These are phyloP conservation scores for Nansenia antarctica DNA, from an alignment of 2,113 vertebrate genomes.

Conservation along the genomic window DNA sequence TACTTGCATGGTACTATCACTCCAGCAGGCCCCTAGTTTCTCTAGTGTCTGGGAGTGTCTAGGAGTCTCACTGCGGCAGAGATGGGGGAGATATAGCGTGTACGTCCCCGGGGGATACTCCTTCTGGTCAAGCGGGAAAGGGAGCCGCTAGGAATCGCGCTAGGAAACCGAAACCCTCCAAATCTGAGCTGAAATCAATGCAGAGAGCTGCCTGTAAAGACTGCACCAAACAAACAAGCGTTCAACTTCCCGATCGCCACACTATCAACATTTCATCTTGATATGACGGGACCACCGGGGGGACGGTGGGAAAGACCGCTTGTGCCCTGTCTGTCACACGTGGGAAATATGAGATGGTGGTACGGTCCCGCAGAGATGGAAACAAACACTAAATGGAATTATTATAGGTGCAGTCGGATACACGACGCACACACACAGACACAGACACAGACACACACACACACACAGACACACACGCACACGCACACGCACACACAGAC, in stretches of 20 bases:
- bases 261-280: conserved; percentile 73
- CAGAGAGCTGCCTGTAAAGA: conserved; percentile 66
- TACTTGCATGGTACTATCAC: too few relatives aligned
- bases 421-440: too few relatives aligned
- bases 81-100: conserved; percentile 36
- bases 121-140: conserved; percentile 74
- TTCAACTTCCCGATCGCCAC: conserved; percentile 64
- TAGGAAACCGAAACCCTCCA: conserved; percentile 72
- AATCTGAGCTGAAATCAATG: conserved; percentile 75
- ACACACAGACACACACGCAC: too few relatives aligned
- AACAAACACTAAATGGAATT: too few relatives aligned
- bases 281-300: conserved; percentile 47
- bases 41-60: conserved; percentile 4
- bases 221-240: conserved; percentile 54
- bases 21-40: not conserved
- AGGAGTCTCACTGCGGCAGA: conserved; percentile 30
- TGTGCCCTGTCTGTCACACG: conserved; percentile 57
- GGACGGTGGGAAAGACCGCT: conserved; percentile 51
- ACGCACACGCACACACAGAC: too few relatives aligned
- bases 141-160: conserved; percentile 73
- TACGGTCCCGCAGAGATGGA: conserved; percentile 43
- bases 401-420: too few relatives aligned
- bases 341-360: conserved; percentile 43
- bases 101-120: conserved; percentile 58
- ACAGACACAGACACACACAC: too few relatives aligned